Conservation (phyloP, 2,888 invertebrate species). For the Hypolimnas misippus region DNA sequence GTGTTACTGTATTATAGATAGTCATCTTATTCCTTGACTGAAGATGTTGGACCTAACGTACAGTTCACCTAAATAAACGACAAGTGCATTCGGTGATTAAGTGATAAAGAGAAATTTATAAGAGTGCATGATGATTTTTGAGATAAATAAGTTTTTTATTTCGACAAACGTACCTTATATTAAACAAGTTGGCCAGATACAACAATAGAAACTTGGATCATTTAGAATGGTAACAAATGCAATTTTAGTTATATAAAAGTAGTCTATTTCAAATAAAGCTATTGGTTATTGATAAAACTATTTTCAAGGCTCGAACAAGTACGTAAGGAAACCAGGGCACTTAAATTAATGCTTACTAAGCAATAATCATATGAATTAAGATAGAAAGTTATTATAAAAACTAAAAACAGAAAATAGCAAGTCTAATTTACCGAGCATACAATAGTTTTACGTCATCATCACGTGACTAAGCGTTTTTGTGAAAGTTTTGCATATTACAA, state of each 20-base stretch:
- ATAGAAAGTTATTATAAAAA: neutral
- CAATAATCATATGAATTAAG: neutral
- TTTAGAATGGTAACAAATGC: no score
- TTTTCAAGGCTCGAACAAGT: no score
- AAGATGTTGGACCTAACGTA: slow-evolving; percentile 23
- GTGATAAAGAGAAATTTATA: slow-evolving; percentile 13
- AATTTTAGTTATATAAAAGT: no score
- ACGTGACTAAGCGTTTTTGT: neutral
- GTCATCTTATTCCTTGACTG: slow-evolving; percentile 19
- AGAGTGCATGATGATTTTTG: neutral
- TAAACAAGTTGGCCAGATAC: no score
- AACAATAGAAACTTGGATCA: no score
- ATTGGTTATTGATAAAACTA: no score
- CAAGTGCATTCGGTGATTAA: slow-evolving; percentile 35
- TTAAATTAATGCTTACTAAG: neutral
- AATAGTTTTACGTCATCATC: neutral
- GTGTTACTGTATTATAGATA: slow-evolving; percentile 6
- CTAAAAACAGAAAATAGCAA: neutral
- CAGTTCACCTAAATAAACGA: slow-evolving; percentile 36
- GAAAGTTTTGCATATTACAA: no score
- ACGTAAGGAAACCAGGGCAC: no score
- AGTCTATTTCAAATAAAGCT: no score
- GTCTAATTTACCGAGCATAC: neutral
- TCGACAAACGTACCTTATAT: neutral
- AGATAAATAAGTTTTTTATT: neutral